phyloP scores from a whole-genome alignment of 2,797 vertebrate species.

The Pachyuromys duprasi region DNA sequence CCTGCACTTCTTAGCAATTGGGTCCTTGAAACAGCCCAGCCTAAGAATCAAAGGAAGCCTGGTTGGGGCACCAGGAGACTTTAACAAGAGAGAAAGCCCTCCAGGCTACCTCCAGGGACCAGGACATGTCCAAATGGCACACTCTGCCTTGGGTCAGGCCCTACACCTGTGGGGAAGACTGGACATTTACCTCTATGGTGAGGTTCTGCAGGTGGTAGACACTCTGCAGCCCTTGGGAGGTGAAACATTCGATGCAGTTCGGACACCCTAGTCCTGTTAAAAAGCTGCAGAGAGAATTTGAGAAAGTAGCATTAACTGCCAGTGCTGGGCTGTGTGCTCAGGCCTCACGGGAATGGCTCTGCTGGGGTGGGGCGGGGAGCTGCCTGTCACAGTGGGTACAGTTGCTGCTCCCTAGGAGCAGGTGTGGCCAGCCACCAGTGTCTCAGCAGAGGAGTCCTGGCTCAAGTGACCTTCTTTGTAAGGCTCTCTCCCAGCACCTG shows the following conservation, averaged over 20 bases:
- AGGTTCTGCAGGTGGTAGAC: slow-evolving; percentile 99
- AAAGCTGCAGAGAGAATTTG: slow-evolving; percentile 95
- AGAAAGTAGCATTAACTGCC: slow-evolving; percentile 78
- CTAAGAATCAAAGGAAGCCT: background rate
- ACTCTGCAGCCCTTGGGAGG: slow-evolving; percentile 97
- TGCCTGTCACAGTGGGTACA: accelerated
- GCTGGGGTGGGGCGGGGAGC: background rate
- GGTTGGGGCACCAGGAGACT: background rate
- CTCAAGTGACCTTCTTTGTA: background rate
- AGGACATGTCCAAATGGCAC: accelerated
- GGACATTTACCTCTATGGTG: slow-evolving; percentile 94
- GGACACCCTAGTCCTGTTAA: slow-evolving; percentile 98
- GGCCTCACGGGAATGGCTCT: background rate
- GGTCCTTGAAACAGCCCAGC: background rate
- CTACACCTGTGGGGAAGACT: background rate
- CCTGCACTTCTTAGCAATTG: background rate
- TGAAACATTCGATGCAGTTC: slow-evolving; percentile 99
- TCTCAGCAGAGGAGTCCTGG: background rate
- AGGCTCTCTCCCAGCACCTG: background rate
- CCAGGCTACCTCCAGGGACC: background rate
- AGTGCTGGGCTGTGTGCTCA: accelerated
- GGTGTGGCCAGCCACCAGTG: background rate
- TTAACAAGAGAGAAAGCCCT: too few relatives aligned
- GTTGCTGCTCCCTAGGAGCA: accelerated
- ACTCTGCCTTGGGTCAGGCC: background rate